A percentile compares a stretch with the other conserved stretches of the same genome.
These are phyloP conservation scores for Edolisoma coerulescens DNA, from an alignment of 2,113 vertebrate genomes.

Conservation along the genomic window DNA sequence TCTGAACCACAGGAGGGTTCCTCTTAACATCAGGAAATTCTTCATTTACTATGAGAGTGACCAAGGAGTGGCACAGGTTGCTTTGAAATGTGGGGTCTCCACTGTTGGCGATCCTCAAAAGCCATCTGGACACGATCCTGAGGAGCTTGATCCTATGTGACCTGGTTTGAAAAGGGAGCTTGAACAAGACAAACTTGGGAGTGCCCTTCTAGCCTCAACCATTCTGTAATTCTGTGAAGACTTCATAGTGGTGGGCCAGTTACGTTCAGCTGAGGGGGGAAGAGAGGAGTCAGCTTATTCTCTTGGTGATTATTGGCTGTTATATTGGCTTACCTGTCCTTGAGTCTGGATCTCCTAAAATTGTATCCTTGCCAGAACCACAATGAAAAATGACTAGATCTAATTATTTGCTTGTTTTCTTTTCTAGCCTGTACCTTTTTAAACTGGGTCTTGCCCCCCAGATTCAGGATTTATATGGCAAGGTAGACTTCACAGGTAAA, in stretches of 20 bases:
- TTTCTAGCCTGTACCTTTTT: conserved; percentile 91
- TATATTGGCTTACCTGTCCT: not conserved
- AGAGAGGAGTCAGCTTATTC: not conserved
- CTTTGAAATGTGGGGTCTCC: not conserved
- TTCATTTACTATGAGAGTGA: not conserved
- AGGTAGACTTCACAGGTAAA: conserved; percentile 97
- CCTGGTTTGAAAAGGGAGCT: not conserved
- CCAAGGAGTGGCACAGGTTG: not conserved
- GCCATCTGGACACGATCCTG: not conserved
- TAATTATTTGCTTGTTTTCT: conserved; percentile 15
- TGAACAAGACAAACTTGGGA: not conserved
- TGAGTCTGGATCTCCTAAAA: not conserved
- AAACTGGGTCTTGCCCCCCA: conserved; percentile 96
- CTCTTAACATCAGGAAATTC: not conserved
- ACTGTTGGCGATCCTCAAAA: not conserved
- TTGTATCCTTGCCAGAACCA: not conserved
- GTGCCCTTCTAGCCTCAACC: not conserved
- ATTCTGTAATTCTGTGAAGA: not conserved
- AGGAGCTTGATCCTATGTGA: not conserved
- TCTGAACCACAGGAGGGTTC: not conserved
- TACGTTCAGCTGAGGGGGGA: not conserved
- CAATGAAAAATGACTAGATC: not conserved
- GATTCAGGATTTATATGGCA: conserved; percentile 97
- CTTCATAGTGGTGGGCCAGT: not conserved
- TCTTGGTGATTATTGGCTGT: not conserved